These are phyloP conservation scores for Herpetotheres cachinnans DNA, from an alignment of 2,113 vertebrate genomes.

Conservation along the genomic window DNA sequence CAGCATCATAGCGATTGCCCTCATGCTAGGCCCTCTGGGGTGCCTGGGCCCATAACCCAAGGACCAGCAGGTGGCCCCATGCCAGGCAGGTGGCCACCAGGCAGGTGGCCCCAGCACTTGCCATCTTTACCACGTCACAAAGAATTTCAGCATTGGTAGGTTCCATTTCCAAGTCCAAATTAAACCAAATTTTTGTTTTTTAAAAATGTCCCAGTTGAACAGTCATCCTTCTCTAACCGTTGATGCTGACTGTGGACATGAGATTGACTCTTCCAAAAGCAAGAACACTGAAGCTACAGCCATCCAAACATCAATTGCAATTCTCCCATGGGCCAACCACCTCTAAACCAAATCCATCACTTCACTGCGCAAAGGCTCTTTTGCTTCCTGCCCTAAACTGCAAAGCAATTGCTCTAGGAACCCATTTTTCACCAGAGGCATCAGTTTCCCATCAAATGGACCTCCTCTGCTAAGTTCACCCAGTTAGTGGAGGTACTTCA, in stretches of 20 bases:
- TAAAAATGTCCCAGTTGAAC: not conserved
- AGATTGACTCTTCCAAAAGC: not conserved
- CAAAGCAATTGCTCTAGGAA: not conserved
- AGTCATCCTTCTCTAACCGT: not conserved
- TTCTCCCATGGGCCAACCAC: not conserved
- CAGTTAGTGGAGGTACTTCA: not conserved
- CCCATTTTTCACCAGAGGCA: not conserved
- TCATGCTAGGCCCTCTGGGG: not conserved
- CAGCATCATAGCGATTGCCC: not conserved
- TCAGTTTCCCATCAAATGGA: not conserved
- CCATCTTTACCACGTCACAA: not conserved
- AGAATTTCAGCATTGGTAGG: not conserved
- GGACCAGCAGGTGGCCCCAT: not conserved
- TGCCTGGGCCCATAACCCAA: not conserved
- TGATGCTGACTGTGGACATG: not conserved
- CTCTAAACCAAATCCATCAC: not conserved
- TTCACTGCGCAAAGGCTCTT: not conserved
- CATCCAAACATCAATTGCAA: not conserved
- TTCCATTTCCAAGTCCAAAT: not conserved
- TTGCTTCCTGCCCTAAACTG: not conserved
- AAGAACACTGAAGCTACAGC: not conserved
- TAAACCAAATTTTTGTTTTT: not conserved
- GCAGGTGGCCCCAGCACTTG: not conserved
- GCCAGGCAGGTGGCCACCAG: not conserved
- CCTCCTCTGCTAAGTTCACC: not conserved